Percentiles rank a stretch among this genome's conserved stretches.
Conservation (phyloP, 64 coral and sea anemone genomes). For the Actinia equina region DNA sequence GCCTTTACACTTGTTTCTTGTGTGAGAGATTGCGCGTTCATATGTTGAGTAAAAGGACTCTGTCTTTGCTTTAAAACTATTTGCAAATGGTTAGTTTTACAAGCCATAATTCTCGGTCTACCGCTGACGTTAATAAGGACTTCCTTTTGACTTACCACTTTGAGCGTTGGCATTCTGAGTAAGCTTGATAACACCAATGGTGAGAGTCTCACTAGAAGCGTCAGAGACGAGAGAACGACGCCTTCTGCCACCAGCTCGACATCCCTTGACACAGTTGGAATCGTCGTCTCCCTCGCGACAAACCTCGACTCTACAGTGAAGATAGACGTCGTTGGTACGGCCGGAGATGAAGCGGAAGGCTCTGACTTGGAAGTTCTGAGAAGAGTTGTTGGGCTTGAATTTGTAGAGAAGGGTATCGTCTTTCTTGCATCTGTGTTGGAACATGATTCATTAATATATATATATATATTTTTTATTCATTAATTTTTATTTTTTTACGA, state of each 20-base stretch:
- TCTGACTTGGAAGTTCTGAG: conserved; percentile 46
- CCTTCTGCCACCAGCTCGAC: not conserved
- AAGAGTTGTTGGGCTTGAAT: conserved; percentile 32
- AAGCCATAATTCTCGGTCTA: too few relatives aligned
- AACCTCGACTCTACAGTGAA: conserved; percentile 37
- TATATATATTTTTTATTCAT: too few relatives aligned
- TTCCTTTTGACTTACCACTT: not conserved
- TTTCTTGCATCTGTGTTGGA: not conserved
- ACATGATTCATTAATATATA: not conserved
- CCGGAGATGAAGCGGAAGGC: conserved; percentile 65
- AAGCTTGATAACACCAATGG: conserved; percentile 46
- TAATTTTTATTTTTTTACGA: too few relatives aligned
- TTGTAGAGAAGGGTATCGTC: conserved; percentile 56
- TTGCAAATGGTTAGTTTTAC: too few relatives aligned
- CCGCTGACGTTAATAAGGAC: too few relatives aligned
- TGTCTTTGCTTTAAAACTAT: too few relatives aligned
- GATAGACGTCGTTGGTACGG: conserved; percentile 9
- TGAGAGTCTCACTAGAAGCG: conserved; percentile 1
- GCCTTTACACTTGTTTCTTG: too few relatives aligned
- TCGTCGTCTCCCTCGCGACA: conserved; percentile 64
- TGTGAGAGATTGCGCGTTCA: too few relatives aligned
- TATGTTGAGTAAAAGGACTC: too few relatives aligned
- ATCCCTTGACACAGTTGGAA: conserved; percentile 68
- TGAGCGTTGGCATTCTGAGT: conserved; percentile 26
- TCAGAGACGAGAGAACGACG: conserved; percentile 22